phyloP scores from a whole-genome alignment of 2,113 vertebrate species.

The Noctilio leporinus region DNA sequence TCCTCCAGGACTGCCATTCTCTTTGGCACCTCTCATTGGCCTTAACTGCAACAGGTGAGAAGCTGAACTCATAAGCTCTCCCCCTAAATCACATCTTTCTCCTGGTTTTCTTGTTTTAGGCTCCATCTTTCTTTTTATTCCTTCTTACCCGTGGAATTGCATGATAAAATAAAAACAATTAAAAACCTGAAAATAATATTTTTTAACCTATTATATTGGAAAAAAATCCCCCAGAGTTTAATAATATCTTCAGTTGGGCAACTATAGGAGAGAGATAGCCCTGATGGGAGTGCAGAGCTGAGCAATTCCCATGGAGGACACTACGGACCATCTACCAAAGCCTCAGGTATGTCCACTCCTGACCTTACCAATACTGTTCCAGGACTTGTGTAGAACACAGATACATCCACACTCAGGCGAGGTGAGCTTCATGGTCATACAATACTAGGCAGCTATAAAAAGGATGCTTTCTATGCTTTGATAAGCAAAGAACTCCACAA shows the following conservation, averaged over 20 bases:
- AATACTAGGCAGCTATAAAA: neutral
- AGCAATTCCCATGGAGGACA: accelerated
- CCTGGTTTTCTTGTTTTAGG: neutral
- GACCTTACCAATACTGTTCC: accelerated
- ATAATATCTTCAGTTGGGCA: neutral
- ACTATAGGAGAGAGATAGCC: neutral
- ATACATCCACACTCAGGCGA: neutral
- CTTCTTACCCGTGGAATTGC: neutral
- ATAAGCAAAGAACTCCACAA: neutral
- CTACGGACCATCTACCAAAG: too few relatives aligned
- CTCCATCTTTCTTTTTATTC: neutral
- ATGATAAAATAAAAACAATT: neutral
- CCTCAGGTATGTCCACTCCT: neutral
- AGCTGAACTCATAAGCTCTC: neutral
- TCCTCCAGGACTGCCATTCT: neutral
- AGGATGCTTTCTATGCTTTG: neutral
- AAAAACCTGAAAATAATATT: neutral
- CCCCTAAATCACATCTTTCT: neutral
- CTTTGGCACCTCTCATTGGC: neutral
- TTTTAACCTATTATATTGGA: neutral
- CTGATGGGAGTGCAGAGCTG: neutral
- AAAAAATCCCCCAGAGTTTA: neutral
- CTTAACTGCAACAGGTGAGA: neutral
- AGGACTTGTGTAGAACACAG: neutral
- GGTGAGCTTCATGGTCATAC: accelerated